These are phyloP conservation scores for Zaprionus bogoriensis DNA, from an alignment of 2,888 invertebrate species.

Conservation along the genomic window DNA sequence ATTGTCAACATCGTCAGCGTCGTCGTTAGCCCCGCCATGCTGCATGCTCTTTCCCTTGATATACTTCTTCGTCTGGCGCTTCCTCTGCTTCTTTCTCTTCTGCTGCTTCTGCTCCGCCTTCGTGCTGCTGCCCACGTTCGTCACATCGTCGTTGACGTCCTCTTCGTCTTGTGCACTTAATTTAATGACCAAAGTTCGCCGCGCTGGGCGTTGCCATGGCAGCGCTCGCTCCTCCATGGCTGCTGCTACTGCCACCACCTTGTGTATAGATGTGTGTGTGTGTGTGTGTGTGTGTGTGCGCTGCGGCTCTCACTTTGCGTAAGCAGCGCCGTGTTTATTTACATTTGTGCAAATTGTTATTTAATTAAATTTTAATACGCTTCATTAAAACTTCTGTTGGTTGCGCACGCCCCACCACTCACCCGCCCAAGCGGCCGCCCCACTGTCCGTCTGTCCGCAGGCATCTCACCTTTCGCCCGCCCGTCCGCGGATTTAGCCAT, in stretches of 20 bases:
- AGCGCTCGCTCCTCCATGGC: slow-evolving; percentile 10
- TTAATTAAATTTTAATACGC: slow-evolving; percentile 77
- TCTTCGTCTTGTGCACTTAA: slow-evolving; percentile 65
- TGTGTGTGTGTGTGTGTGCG: background rate
- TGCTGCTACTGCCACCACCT: background rate
- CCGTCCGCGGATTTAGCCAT: slow-evolving; percentile 47
- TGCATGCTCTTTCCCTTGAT: background rate
- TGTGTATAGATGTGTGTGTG: background rate
- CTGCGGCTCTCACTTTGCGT: slow-evolving; percentile 48
- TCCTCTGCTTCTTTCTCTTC: background rate
- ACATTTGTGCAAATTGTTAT: slow-evolving; percentile 77
- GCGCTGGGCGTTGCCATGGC: slow-evolving; percentile 57
- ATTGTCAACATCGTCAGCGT: slow-evolving; percentile 9
- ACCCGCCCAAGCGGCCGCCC: background rate
- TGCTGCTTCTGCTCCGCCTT: background rate
- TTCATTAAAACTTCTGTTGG: slow-evolving; percentile 69
- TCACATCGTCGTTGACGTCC: slow-evolving; percentile 9
- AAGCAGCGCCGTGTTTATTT: slow-evolving; percentile 71
- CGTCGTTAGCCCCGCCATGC: background rate
- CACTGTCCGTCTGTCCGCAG: background rate
- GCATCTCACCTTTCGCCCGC: background rate
- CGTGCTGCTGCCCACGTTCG: slow-evolving; percentile 6
- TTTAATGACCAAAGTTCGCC: slow-evolving; percentile 75
- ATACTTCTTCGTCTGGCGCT: background rate
- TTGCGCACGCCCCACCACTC: background rate